Percentiles rank a stretch among this genome's conserved stretches.
These are phyloP conservation scores for Hedychridium roseum DNA, from an alignment of 2,888 invertebrate genomes.

Conservation along the genomic window DNA sequence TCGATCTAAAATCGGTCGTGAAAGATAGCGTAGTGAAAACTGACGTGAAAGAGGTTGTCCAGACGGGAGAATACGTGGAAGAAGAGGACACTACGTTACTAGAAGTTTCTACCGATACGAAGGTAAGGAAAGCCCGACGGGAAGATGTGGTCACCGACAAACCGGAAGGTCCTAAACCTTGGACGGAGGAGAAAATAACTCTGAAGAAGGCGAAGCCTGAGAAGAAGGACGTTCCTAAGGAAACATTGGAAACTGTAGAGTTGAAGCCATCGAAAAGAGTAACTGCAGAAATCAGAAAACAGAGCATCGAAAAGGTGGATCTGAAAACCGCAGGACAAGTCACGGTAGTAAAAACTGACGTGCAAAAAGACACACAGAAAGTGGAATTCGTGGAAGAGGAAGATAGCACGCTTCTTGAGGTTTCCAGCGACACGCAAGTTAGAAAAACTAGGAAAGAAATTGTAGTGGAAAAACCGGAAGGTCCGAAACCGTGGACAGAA, in stretches of 20 bases:
- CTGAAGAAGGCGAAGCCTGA: slow-evolving; percentile 65
- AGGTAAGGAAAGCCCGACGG: slow-evolving; percentile 24
- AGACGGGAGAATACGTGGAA: slow-evolving; percentile 53
- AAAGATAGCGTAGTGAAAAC: slow-evolving; percentile 14
- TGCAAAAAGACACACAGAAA: slow-evolving; percentile 18
- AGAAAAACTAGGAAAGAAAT: slow-evolving; percentile 26
- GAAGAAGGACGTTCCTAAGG: slow-evolving; percentile 59
- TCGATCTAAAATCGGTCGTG: slow-evolving; percentile 65
- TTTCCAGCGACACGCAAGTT: slow-evolving; percentile 23
- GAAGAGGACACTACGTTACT: slow-evolving; percentile 31
- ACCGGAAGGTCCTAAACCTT: slow-evolving; percentile 61
- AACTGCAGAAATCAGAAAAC: slow-evolving; percentile 45
- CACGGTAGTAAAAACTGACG: slow-evolving; percentile 26
- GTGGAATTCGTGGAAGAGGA: slow-evolving; percentile 35
- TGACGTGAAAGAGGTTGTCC: slow-evolving; percentile 11
- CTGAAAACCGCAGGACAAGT: slow-evolving; percentile 37
- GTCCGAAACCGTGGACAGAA: slow-evolving; percentile 56
- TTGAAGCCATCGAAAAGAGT: slow-evolving; percentile 69
- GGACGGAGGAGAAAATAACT: slow-evolving; percentile 73
- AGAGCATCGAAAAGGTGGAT: slow-evolving; percentile 41
- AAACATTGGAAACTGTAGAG: slow-evolving; percentile 64
- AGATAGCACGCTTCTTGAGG: slow-evolving; percentile 34
- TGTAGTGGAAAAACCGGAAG: slow-evolving; percentile 15
- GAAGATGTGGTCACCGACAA: slow-evolving; percentile 23
- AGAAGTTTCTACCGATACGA: slow-evolving; percentile 11